phyloP scores from a whole-genome alignment of 1,140 invertebrate genomes.

The Drosophila rhopaloa region DNA sequence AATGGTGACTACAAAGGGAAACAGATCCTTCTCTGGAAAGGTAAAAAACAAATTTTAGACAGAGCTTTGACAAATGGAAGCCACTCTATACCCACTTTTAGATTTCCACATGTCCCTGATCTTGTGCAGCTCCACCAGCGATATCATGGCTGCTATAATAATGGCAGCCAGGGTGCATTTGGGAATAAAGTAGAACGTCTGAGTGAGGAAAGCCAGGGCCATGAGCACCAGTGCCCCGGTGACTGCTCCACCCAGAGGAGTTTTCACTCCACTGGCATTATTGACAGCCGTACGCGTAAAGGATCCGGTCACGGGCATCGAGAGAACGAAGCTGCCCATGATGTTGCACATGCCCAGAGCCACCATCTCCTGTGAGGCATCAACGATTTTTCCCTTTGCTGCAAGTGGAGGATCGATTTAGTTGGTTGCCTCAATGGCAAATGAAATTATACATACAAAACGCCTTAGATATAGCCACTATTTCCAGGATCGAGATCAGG shows the following conservation, averaged over 20 bases:
- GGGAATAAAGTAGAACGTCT: conserved; percentile 91
- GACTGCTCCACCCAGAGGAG: conserved; percentile 92
- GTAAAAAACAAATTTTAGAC: not conserved
- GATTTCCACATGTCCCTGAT: conserved; percentile 92
- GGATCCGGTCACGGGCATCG: conserved; percentile 95
- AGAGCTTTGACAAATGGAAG: too few species aligned
- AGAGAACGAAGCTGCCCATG: conserved; percentile 93
- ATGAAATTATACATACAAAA: conserved; percentile 87
- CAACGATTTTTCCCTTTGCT: conserved; percentile 92
- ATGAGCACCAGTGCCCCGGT: conserved; percentile 90
- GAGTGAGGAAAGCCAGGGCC: conserved; percentile 89
- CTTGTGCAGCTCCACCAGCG: conserved; percentile 91
- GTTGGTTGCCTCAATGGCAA: not conserved
- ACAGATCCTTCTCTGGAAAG: conserved; percentile 90
- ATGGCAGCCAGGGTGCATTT: conserved; percentile 90
- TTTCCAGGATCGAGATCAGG: conserved; percentile 91
- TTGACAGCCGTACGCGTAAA: conserved; percentile 96
- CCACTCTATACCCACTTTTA: conserved; percentile 88
- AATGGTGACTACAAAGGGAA: conserved; percentile 91
- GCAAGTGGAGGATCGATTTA: conserved; percentile 48
- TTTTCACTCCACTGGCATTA: conserved; percentile 94
- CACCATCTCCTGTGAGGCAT: conserved; percentile 94
- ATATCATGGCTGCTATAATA: conserved; percentile 92
- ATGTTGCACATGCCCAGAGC: conserved; percentile 94
- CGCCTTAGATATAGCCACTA: conserved; percentile 93